Conservation (phyloP, 2,113 vertebrate species). For the Brachypteracias leptosomus region DNA sequence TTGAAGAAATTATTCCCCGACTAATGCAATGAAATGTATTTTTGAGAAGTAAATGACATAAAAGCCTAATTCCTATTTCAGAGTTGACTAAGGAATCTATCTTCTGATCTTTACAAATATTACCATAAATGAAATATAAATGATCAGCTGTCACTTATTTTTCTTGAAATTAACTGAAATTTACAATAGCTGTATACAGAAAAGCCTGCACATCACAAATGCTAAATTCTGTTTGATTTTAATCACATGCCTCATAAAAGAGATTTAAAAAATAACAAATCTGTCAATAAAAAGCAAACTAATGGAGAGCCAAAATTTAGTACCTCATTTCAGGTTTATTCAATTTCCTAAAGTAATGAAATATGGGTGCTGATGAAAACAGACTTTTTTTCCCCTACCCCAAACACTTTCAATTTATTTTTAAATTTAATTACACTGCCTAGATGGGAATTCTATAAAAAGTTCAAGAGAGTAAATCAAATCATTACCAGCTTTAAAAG, state of each 20-base stretch:
- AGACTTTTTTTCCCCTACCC: neutral
- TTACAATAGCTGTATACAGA: neutral
- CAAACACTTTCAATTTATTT: neutral
- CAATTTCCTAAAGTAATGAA: neutral
- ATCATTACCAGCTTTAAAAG: neutral
- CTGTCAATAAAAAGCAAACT: slow-evolving; percentile 25
- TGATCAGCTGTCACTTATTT: neutral
- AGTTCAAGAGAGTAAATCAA: neutral
- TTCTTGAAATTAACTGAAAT: neutral
- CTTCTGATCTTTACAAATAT: neutral
- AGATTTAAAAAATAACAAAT: slow-evolving; percentile 35
- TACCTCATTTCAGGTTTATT: neutral
- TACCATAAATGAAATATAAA: neutral
- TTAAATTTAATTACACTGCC: neutral
- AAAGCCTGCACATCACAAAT: neutral
- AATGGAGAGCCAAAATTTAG: neutral
- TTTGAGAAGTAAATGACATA: neutral
- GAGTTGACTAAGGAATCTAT: neutral
- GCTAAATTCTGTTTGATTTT: slow-evolving; percentile 22
- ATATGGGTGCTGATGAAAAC: neutral
- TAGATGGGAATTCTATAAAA: neutral
- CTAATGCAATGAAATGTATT: neutral
- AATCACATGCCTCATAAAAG: slow-evolving; percentile 7
- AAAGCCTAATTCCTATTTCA: neutral
- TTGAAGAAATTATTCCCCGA: neutral